These are phyloP conservation scores for Trachelus tabidus DNA, from an alignment of 2,888 invertebrate species.

Conservation along the genomic window DNA sequence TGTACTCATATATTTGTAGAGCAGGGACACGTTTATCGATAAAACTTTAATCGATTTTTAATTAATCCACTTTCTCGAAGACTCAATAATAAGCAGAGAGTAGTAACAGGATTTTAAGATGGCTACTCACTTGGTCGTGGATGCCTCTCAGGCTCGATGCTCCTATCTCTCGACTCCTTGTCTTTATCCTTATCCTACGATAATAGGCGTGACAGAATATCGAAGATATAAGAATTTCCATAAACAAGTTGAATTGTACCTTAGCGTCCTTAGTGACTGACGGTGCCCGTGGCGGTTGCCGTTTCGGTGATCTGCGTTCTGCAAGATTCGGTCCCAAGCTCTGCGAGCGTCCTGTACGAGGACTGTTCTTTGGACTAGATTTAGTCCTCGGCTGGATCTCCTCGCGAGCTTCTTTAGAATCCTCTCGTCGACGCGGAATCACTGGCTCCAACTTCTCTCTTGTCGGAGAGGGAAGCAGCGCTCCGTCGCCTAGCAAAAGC, in stretches of 20 bases:
- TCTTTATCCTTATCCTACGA: slow-evolving; percentile 54
- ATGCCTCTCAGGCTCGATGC: slow-evolving; percentile 60
- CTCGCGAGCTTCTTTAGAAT: slow-evolving; percentile 63
- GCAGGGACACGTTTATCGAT: not conserved
- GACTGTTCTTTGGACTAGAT: slow-evolving; percentile 72
- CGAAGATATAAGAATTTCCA: not conserved
- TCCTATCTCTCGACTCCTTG: slow-evolving; percentile 55
- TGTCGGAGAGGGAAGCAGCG: slow-evolving; percentile 76
- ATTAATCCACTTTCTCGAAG: not conserved
- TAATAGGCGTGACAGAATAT: slow-evolving; percentile 5
- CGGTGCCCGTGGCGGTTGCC: slow-evolving; percentile 71
- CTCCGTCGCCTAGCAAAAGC: slow-evolving; percentile 69
- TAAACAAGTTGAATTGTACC: slow-evolving; percentile 30
- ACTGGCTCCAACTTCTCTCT: slow-evolving; percentile 79
- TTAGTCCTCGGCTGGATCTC: slow-evolving; percentile 63
- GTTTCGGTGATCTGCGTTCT: slow-evolving; percentile 82
- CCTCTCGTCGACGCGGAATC: slow-evolving; percentile 71
- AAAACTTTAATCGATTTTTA: not conserved
- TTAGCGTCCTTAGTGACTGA: slow-evolving; percentile 60
- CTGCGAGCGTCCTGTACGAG: slow-evolving; percentile 74
- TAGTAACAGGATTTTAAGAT: slow-evolving; percentile 11
- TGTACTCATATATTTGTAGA: not conserved
- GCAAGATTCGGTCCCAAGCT: slow-evolving; percentile 76
- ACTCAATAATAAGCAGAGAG: not conserved
- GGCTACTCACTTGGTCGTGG: slow-evolving; percentile 64